Percentiles rank a stretch among this genome's conserved stretches.
These are phyloP conservation scores for Achlya flavicornis DNA, from an alignment of 2,888 invertebrate genomes.

Conservation along the genomic window DNA sequence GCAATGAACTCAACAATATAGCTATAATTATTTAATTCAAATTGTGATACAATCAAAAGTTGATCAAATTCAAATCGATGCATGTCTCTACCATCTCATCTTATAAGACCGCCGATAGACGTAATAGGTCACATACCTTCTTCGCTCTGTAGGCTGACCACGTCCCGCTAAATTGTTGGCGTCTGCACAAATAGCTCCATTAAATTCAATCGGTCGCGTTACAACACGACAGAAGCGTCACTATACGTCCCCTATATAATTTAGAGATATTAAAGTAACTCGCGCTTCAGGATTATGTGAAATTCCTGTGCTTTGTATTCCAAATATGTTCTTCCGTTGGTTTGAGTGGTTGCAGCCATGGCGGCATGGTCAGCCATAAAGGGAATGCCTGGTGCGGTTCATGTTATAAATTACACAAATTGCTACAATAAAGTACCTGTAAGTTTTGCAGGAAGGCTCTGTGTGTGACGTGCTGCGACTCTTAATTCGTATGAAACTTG, in stretches of 20 bases:
- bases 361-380: background rate
- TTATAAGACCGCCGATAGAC: slow-evolving; percentile 46
- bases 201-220: slow-evolving; percentile 71
- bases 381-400: background rate
- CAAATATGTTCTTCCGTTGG: slow-evolving; percentile 9
- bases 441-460: slow-evolving; percentile 1
- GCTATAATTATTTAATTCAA: background rate
- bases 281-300: slow-evolving; percentile 35
- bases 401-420: slow-evolving; percentile 4
- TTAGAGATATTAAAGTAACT: slow-evolving; percentile 68
- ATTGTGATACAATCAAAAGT: background rate
- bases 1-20: background rate
- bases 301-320: slow-evolving; percentile 50
- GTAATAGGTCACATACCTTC: slow-evolving; percentile 36
- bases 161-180: slow-evolving; percentile 64
- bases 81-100: slow-evolving; percentile 22
- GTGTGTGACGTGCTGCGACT: background rate
- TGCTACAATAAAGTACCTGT: slow-evolving; percentile 4
- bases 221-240: slow-evolving; percentile 68
- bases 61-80: background rate
- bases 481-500: background rate
- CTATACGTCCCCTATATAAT: slow-evolving; percentile 68
- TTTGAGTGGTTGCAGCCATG: background rate
- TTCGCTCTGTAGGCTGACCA: slow-evolving; percentile 54
- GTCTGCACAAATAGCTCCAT: slow-evolving; percentile 70